Base-by-base conservation (phyloP, 2,888 invertebrate species). In the Odiellus spinosus region DNA sequence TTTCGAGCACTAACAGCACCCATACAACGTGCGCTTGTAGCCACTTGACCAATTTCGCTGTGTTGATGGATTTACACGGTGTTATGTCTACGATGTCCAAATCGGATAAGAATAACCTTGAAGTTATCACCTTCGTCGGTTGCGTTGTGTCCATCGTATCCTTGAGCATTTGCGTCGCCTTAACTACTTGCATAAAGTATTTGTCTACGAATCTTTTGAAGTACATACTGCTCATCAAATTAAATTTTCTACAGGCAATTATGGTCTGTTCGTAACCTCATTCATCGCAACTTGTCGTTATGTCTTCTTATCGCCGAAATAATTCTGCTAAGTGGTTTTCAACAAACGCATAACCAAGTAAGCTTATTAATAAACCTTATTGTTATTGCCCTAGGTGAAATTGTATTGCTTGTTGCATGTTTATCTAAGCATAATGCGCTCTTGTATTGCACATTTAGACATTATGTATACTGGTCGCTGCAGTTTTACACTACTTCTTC, bases 401-500 rank as follows among this genome's bases (percentile, higher is more conserved):
- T n/a, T n/a, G n/a, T n/a, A n/a, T n/a, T n/a, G n/a, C n/a, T n/a
- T n/a, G n/a, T n/a, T n/a, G n/a, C n/a, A n/a, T n/a, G n/a, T n/a
- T n/a, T n/a, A n/a, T n/a, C n/a, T n/a, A n/a, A n/a, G n/a, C n/a
- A n/a, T n/a, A n/a, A n/a, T n/a, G n/a, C n/a, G n/a, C n/a, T 19
- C 8, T 20, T 42, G 8, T 44, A 14, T 15, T 38, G 14, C 18
- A 39, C 15, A 26, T 19, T 10, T 14, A 45, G 48, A 39, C 45
- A 2, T 19, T 49, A 18, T 54, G 54, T 42, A 34, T 46, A 10
- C 40, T 54, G 8, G 26, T 54, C 4, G 54, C 54, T 42, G 54
- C 51, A 1, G 17, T 50, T n/a, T 33, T 54, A 11, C 54, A 54
- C 40, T 54, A 52, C 18, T 48, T 52, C 40, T 54, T 52, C 26